Evolutionary conservation across 2,888 invertebrate genomes (phyloP).

Genomic region (Embidobia sp.): DNA sequence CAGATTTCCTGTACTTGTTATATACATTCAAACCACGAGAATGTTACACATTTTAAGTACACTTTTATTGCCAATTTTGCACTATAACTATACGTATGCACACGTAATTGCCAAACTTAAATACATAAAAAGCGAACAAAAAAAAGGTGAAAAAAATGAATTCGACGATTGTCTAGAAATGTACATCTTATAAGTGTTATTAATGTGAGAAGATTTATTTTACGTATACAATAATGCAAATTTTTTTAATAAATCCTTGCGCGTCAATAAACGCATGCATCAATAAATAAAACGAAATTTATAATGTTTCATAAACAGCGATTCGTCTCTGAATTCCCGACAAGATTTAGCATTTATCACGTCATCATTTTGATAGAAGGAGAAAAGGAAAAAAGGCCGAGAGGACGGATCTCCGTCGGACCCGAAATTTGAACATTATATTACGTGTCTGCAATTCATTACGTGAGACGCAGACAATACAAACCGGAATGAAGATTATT

Average conservation of each 20-base stretch:
- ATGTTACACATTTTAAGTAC: conserved; percentile 7
- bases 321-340: conserved; percentile 23
- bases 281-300: conserved; percentile 23
- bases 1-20: conserved; percentile 28
- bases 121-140: too few relatives aligned
- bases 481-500: conserved; percentile 53
- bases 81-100: background rate
- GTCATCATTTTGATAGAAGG: conserved; percentile 26
- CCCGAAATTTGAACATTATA: conserved; percentile 50
- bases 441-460: conserved; percentile 54
- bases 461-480: conserved; percentile 39
- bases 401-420: conserved; percentile 11
- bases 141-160: too few relatives aligned
- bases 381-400: background rate
- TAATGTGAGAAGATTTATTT: too few relatives aligned
- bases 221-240: too few relatives aligned
- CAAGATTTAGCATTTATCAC: conserved; percentile 33
- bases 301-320: conserved; percentile 18
- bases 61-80: conserved; percentile 17
- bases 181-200: too few relatives aligned
- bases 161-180: too few relatives aligned
- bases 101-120: too few relatives aligned
- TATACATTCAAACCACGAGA: background rate
- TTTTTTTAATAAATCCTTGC: background rate
- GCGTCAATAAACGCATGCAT: conserved; percentile 3